Evolutionary conservation across 1,140 invertebrate species (phyloP).

Genomic region (Scaptomyza montana): DNA sequence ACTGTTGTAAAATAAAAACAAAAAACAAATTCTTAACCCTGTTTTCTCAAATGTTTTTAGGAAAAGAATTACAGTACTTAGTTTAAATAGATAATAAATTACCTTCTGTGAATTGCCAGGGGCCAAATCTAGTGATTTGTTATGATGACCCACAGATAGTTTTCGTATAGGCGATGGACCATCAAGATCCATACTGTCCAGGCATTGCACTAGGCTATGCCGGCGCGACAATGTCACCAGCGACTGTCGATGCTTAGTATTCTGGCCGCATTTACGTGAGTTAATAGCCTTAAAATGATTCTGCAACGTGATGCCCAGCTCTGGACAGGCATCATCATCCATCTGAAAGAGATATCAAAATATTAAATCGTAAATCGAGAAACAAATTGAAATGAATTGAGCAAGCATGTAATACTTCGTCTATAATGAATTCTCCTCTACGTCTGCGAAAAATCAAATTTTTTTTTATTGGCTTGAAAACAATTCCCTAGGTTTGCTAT

Average conservation of each 20-base stretch:
- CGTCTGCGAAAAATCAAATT: too few species aligned
- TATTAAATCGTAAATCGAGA: too few species aligned
- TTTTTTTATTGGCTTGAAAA: too few species aligned
- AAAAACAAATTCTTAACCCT: too few species aligned
- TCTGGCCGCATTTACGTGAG: conserved; percentile 88
- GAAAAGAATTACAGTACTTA: too few species aligned
- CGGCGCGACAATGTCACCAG: conserved; percentile 91
- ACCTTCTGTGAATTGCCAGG: conserved; percentile 78
- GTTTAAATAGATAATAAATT: background rate
- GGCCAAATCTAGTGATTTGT: conserved; percentile 69
- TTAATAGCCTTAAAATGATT: conserved; percentile 95
- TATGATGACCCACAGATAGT: conserved; percentile 72
- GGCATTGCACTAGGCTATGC: conserved; percentile 90
- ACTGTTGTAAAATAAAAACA: too few species aligned
- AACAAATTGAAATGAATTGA: too few species aligned
- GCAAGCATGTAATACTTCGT: too few species aligned
- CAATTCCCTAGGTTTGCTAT: too few species aligned
- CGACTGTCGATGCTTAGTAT: conserved; percentile 92
- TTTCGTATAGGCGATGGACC: conserved; percentile 87
- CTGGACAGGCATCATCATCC: conserved; percentile 92
- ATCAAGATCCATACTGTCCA: conserved; percentile 88
- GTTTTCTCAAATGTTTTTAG: too few species aligned
- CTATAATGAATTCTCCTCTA: too few species aligned
- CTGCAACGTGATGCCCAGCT: conserved; percentile 91
- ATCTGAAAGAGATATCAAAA: conserved; percentile 85